A percentile compares a stretch with the other conserved stretches of the same genome.
Conservation (phyloP, 2,797 vertebrate species). For the Pterois miles region DNA sequence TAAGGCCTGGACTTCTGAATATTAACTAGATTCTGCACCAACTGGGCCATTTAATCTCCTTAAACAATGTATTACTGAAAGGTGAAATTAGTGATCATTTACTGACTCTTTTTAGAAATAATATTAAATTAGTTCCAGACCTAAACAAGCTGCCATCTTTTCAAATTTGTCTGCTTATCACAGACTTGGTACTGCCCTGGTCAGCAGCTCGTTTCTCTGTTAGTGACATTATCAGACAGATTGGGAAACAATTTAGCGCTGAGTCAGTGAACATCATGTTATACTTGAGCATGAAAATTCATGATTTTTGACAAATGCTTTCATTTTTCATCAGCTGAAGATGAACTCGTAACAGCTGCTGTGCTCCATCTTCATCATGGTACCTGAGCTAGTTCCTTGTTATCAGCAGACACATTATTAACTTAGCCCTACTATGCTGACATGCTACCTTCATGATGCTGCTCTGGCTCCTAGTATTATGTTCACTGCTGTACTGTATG, state of each 20-base stretch:
- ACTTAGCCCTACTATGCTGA: neutral
- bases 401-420: slow-evolving; percentile 29
- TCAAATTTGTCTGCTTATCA: neutral
- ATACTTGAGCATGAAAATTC: neutral
- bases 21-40: neutral
- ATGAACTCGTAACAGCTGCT: neutral
- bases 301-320: neutral
- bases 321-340: neutral
- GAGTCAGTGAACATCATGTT: neutral
- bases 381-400: neutral
- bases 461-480: neutral
- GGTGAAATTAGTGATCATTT: neutral
- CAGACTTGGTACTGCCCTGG: neutral
- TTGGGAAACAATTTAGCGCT: neutral
- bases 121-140: neutral
- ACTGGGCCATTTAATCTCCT: neutral
- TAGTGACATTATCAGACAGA: neutral
- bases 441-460: neutral
- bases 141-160: rapidly evolving
- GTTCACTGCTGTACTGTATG: neutral
- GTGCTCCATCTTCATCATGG: neutral
- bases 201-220: neutral
- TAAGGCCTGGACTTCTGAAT: too few species aligned
- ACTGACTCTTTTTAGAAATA: neutral
- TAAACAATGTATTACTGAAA: neutral